phyloP scores from a whole-genome alignment of 92 coral and sea anemone genomes.

The Zoanthus sociatus region DNA sequence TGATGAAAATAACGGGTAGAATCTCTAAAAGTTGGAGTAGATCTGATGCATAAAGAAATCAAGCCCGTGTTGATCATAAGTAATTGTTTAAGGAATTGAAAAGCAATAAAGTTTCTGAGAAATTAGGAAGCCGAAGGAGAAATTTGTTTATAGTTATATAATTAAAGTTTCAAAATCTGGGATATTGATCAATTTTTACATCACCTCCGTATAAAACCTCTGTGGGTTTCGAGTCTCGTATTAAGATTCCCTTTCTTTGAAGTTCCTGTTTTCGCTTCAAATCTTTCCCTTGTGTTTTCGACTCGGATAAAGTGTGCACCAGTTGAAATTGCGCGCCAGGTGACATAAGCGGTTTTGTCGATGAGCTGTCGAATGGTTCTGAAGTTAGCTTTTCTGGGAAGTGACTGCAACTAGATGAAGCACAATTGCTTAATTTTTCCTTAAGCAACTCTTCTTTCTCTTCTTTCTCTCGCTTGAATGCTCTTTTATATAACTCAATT shows the following conservation, averaged over 20 bases:
- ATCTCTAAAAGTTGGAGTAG: no score
- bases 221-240: constrained; percentile 79
- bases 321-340: constrained; percentile 86
- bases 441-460: constrained; percentile 76
- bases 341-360: constrained; percentile 9
- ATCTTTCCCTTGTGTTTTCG: constrained; percentile 62
- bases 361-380: background rate
- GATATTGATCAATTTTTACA: constrained; percentile 53
- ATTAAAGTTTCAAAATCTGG: constrained; percentile 12
- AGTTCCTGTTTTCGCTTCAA: constrained; percentile 80
- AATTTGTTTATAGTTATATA: background rate
- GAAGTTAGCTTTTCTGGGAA: constrained; percentile 41
- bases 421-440: constrained; percentile 9
- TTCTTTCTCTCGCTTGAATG: constrained; percentile 78
- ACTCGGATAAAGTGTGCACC: constrained; percentile 77
- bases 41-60: no score
- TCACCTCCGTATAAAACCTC: constrained; percentile 64
- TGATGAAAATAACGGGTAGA: no score
- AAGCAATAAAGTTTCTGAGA: background rate
- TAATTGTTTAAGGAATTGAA: background rate
- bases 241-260: constrained; percentile 82
- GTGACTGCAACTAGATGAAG: background rate
- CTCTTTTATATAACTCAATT: constrained; percentile 89
- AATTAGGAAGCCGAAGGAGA: background rate
- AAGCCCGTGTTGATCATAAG: background rate